Base-by-base conservation (phyloP, 2,797 vertebrate species). In the Typhlichthys eigenmanni region DNA sequence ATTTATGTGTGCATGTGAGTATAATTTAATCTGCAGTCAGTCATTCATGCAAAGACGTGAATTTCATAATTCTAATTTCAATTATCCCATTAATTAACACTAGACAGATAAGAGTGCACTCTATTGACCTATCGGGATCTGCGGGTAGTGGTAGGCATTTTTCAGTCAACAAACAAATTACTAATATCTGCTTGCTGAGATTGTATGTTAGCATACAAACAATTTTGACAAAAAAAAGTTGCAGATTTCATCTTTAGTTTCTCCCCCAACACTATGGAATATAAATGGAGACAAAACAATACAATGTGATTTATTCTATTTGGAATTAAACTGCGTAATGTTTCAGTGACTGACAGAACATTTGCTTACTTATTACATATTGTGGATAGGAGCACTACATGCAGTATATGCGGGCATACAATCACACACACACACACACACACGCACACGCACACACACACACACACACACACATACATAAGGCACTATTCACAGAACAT, bases 401-500 rank as follows among this genome's bases (percentile, higher is more conserved):
- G 11, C 9, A 1, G 34, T 58, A 45, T 14, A 17, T 47, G 43
- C 17, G 0, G 2, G 43, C 55, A 54, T 14, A 43, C 48, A 69
- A 47, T 58, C 59, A 63, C 32, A 53, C n/a, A 55, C 10, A 58
- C 54, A 56, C 52, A 60, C 78, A 72, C 72, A 17, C 16, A 17
- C 16, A 69, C 38, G n/a, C n/a, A n/a, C n/a, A n/a, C n/a, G n/a
- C n/a, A n/a, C 59, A 63, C 32, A 53, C n/a, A 55, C 10, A 58
- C 54, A 56, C 52, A 60, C 78, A 72, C 72, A 17, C 16, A 17
- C 16, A 69, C 38, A 60, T 76, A 72, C 72, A 76, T 64, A 65
- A 60, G 61, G 57, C 77, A 71, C 69, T 81, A 78, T 87, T 82
- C 81, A 58, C 70, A 75, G 70, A 82, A 72, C 84, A 87, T 89